Base-by-base conservation (phyloP, 2,113 vertebrate genomes). In the Capreolus pygargus region DNA sequence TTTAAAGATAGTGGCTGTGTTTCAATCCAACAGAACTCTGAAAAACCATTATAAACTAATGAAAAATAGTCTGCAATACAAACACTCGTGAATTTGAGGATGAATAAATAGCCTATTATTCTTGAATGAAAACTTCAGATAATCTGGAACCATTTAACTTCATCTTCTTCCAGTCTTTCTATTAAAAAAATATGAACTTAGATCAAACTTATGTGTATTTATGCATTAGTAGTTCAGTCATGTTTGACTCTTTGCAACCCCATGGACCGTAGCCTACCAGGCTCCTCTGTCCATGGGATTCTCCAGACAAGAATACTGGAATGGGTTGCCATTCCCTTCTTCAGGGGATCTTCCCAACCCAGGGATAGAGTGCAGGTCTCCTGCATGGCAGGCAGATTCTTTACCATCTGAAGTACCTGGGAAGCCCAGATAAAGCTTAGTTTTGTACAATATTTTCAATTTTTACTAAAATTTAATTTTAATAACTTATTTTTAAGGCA, bases 71-170 rank as follows among this genome's bases (percentile, higher is more conserved):
- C 36, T 91, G 39, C 27, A 89, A 79, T 14, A 30, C n/a, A 95
- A 92, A 28, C 11, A 95, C 36, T 79, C 96, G 14, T 57, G 88
- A 76, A 93, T 93, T 14, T 84, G 47, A 94, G 64, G 25, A 28
- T 92, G 25, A 94, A 84, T 57, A 96, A 97, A 92, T 17, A 84
- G 45, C 4, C 45, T 93, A 85, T 96, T 98, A 86, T 97, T 94
- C 70, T 93, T 93, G 16, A 96, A 36, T 96, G 33, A 88, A 97
- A 98, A 89, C 50, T 90, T 27, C 39, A 94, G 58, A 82, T 85
- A 97, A 95, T 96, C 86, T 97, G 97, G 90, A 97, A 89, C 21
- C 45, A 76, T 93, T 98, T 97, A 96, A 95, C 55, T 94, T 97
- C 82, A 86, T 96, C 61, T 93, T 97, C 96, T 97, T n/a, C 82